Base-by-base conservation (phyloP, 2,888 invertebrate species). In the Myopa tessellatipennis region DNA sequence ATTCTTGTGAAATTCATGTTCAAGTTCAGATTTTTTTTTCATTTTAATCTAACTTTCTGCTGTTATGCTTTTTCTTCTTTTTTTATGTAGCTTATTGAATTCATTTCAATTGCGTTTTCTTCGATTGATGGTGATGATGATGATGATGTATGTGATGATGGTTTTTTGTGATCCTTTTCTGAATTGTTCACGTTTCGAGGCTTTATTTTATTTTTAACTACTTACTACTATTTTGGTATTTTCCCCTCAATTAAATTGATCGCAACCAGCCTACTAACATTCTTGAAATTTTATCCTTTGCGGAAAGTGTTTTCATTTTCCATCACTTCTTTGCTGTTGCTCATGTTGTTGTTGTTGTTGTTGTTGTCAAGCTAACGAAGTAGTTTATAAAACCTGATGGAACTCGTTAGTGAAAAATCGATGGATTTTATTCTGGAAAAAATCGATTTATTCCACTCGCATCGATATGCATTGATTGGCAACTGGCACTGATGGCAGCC, bases 271-370 rank as follows among this genome's bases (percentile, higher is more conserved):
- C 14, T 38, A 34, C 36, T 12, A 36, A 65, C 14, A 65, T 65
- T 65, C 38, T 38, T 65, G 14, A 65, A 26, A 36, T 65, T 10
- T 38, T 65, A 10, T 67, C n/a, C 38, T 55, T 26, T 58, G 26
- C 68, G 45, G 60, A 75, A 75, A 75, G 75, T 75, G 69, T 75
- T 75, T 74, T 69, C 75, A 75, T 69, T 75, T 75, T 60, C 69
- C 45, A 14, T 45, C 16, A 38, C 61, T 34, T 65, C 16, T 26
- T 65, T 65, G 65, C 4, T 63, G 34, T n/a, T 63, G 34, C 1
- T 16, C 6, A 58, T 63, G 34, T 65, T n/a, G 65, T 36, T 65
- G 65, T 65, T 65, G 65, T 38, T 63, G 1, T 63, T n/a, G 0
- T 10, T 8, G 10, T 18, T 26, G 26, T 63, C n/a, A 34, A 63